Conservation (phyloP, 2,888 invertebrate genomes). For the Ochropacha duplaris region DNA sequence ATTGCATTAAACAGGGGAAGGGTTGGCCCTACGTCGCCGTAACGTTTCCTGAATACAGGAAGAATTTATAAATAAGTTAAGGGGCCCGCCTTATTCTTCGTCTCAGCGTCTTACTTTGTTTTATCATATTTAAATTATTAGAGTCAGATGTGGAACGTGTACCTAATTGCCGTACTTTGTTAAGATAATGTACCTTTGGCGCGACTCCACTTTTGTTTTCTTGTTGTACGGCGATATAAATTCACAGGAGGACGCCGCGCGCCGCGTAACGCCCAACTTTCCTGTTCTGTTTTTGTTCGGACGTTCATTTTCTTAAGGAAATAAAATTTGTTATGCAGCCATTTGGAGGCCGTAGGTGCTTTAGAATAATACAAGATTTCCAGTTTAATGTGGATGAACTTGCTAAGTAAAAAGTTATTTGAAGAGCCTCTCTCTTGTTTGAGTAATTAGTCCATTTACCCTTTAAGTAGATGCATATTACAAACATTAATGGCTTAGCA, state of each 20-base stretch:
- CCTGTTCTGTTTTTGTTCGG: slow-evolving; percentile 76
- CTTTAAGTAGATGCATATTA: neutral
- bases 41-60: slow-evolving; percentile 56
- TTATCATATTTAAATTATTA: slow-evolving; percentile 84
- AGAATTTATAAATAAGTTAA: slow-evolving; percentile 83
- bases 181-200: slow-evolving; percentile 83
- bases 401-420: slow-evolving; percentile 17
- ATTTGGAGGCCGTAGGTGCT: slow-evolving; percentile 59
- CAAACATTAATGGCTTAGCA: neutral
- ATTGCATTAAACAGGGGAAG: slow-evolving; percentile 79
- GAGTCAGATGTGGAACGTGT: slow-evolving; percentile 83
- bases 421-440: too few species aligned
- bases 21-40: slow-evolving; percentile 61
- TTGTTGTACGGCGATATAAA: slow-evolving; percentile 79
- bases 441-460: neutral
- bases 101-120: slow-evolving; percentile 75
- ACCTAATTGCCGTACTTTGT: slow-evolving; percentile 83
- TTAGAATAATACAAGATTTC: slow-evolving; percentile 41
- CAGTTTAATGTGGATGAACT: slow-evolving; percentile 17
- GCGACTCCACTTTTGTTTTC: slow-evolving; percentile 82
- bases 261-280: slow-evolving; percentile 73
- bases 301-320: slow-evolving; percentile 61
- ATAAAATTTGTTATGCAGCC: slow-evolving; percentile 74
- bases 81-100: slow-evolving; percentile 74
- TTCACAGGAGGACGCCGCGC: slow-evolving; percentile 66